Evolutionary conservation across 1,140 invertebrate genomes (phyloP).

Genomic region (Carposina sasakii): DNA sequence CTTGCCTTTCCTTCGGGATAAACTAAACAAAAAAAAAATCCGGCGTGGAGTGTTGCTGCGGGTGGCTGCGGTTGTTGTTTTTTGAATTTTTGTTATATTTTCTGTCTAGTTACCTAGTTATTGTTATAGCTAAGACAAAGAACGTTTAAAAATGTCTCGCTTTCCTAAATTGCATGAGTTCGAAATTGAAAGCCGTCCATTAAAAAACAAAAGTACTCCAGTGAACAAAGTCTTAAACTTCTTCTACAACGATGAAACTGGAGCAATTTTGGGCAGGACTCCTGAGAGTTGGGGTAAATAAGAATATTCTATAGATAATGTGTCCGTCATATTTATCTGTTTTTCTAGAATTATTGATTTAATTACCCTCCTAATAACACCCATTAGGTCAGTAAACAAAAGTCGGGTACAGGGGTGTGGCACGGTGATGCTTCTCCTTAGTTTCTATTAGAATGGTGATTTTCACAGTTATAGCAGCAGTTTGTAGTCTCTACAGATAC

Average conservation of each 20-base stretch:
- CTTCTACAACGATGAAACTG: constrained; percentile 81
- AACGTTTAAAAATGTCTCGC: constrained; percentile 29
- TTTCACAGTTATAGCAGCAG: no score
- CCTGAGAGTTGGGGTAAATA: constrained; percentile 83
- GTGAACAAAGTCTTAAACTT: no score
- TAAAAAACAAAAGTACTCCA: constrained; percentile 35
- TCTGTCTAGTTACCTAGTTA: no score
- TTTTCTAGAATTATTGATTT: no score
- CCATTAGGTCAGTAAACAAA: no score
- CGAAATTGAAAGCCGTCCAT: constrained; percentile 48
- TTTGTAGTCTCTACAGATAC: no score
- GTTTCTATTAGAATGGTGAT: no score
- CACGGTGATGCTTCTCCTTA: no score
- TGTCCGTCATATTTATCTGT: no score
- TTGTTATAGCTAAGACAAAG: background rate
- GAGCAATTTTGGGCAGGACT: constrained; percentile 82
- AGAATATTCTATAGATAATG: background rate
- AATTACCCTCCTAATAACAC: no score
- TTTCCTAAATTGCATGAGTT: constrained; percentile 48
- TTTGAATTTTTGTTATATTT: constrained; percentile 6
- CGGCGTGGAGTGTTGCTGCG: background rate
- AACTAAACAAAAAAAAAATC: constrained; percentile 2
- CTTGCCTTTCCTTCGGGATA: no score
- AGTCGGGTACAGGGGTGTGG: no score
- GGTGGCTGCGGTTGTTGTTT: constrained; percentile 11